phyloP scores from a whole-genome alignment of 2,113 vertebrate species.

The Ptychochromis oligacanthus region DNA sequence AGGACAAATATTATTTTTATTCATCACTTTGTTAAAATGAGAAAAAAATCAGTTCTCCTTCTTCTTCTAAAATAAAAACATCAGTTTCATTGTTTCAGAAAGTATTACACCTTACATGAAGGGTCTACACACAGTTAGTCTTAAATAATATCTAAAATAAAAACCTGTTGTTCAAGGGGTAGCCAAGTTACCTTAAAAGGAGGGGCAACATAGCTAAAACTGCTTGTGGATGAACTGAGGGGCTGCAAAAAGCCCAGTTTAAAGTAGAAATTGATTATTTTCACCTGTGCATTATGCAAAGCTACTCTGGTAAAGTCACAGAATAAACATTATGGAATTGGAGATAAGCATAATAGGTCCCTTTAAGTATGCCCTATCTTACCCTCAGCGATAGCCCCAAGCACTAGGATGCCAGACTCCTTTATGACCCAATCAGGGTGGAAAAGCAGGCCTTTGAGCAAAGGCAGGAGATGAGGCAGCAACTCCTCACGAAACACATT shows the following conservation, averaged over 20 bases:
- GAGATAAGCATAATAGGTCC: neutral
- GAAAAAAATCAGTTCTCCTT: neutral
- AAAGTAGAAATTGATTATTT: neutral
- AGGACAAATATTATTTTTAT: neutral
- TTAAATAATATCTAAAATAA: too few species aligned
- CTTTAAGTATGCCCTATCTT: conserved; percentile 1
- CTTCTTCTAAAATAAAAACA: rapidly evolving
- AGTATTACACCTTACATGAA: neutral
- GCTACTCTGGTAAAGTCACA: neutral
- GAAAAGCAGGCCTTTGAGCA: conserved; percentile 93
- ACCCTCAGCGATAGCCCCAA: conserved; percentile 93
- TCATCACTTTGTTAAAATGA: neutral
- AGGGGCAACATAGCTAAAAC: neutral
- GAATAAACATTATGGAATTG: neutral
- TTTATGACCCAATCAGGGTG: conserved; percentile 96
- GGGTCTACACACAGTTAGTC: too few species aligned
- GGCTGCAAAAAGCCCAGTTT: neutral
- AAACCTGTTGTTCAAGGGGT: neutral
- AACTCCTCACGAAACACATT: conserved; percentile 95
- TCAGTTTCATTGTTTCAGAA: neutral
- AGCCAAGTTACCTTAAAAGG: neutral
- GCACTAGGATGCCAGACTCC: conserved; percentile 92
- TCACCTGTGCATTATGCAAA: too few species aligned
- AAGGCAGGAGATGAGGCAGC: conserved; percentile 89
- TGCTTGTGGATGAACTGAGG: neutral